phyloP scores from a whole-genome alignment of 2,113 vertebrate species.

The Amphiprion percula region DNA sequence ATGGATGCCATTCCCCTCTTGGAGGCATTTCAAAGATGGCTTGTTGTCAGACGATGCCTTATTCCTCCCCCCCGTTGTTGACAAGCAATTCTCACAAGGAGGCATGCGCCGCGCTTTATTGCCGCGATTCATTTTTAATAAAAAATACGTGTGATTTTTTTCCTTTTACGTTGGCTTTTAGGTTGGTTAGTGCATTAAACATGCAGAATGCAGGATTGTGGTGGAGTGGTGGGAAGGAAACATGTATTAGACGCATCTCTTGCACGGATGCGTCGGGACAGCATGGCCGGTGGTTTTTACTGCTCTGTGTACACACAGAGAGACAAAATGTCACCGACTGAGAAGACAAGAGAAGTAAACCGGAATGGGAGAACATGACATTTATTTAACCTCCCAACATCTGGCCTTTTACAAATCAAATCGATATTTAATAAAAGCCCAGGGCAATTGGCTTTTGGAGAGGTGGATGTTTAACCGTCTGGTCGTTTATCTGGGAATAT shows the following conservation, averaged over 20 bases:
- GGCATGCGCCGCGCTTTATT: conserved; percentile 49
- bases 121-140: conserved; percentile 41
- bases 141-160: conserved; percentile 24
- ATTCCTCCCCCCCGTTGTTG: conserved; percentile 57
- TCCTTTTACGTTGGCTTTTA: not conserved
- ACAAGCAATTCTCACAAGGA: conserved; percentile 73
- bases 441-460: conserved; percentile 71
- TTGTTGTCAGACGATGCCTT: conserved; percentile 73
- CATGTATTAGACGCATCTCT: not conserved
- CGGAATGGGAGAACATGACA: conserved; percentile 68
- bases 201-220: not conserved
- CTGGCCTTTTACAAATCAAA: conserved; percentile 84
- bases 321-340: conserved; percentile 61
- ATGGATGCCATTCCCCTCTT: conserved; percentile 78
- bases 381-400: conserved; percentile 77
- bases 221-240: not conserved
- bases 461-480: conserved; percentile 72
- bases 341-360: conserved; percentile 55
- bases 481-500: conserved; percentile 76
- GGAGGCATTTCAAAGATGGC: conserved; percentile 77
- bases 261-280: conserved; percentile 10
- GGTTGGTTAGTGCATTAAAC: conserved; percentile 31
- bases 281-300: conserved; percentile 29
- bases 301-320: conserved; percentile 31
- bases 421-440: conserved; percentile 83